Conservation (phyloP, 2,888 invertebrate species). For the Rhagonycha lutea region DNA sequence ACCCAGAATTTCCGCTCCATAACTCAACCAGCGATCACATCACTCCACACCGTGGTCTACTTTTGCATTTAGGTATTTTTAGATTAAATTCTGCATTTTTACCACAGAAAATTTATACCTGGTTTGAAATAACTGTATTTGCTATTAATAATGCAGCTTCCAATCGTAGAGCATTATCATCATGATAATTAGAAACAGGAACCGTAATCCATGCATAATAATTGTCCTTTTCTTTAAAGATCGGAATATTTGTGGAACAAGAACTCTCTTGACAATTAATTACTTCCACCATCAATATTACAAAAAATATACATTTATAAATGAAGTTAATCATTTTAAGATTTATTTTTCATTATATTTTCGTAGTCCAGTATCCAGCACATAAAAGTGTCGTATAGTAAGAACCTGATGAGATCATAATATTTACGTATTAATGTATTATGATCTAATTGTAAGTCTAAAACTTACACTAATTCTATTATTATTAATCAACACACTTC, state of each 20-base stretch:
- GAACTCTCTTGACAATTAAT: not conserved
- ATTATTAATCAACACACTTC: too few relatives aligned
- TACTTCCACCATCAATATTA: not conserved
- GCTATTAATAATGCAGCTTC: not conserved
- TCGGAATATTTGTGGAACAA: not conserved
- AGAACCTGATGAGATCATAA: too few relatives aligned
- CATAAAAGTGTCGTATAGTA: not conserved
- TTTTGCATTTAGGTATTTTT: too few relatives aligned
- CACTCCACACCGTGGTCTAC: too few relatives aligned
- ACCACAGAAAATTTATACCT: not conserved
- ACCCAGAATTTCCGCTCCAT: too few relatives aligned
- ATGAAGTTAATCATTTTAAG: not conserved
- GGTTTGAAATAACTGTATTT: not conserved
- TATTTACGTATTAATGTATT: too few relatives aligned
- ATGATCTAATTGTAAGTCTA: too few relatives aligned
- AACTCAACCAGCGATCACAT: too few relatives aligned
- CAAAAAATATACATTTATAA: not conserved
- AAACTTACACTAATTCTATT: too few relatives aligned
- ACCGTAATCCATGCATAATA: not conserved
- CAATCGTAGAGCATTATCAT: not conserved
- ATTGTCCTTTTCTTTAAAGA: not conserved
- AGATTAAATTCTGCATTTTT: too few relatives aligned
- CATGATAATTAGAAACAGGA: not conserved
- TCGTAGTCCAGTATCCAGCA: not conserved
- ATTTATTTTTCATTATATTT: not conserved